phyloP scores from a whole-genome alignment of 2,113 vertebrate species.

The Muscicapa adusta region DNA sequence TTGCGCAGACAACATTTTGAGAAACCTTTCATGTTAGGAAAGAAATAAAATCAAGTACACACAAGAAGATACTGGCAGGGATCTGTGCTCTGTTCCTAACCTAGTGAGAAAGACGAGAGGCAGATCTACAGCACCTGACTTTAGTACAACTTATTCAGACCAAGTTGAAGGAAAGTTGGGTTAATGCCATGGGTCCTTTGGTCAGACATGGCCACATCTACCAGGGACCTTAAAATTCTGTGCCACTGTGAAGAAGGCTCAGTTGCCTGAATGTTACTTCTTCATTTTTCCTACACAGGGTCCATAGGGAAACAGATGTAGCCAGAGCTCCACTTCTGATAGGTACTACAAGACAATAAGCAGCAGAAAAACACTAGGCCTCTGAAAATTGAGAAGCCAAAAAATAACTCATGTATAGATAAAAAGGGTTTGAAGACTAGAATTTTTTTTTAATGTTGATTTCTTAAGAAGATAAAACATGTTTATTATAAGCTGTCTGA shows the following conservation, averaged over 20 bases:
- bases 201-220: neutral
- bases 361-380: neutral
- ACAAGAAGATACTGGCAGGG: neutral
- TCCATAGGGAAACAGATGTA: neutral
- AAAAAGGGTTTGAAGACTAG: neutral
- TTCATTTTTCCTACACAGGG: neutral
- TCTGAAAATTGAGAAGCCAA: neutral
- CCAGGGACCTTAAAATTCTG: neutral
- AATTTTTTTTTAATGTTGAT: neutral
- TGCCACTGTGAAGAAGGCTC: fast-evolving
- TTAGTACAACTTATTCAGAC: neutral
- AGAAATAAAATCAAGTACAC: neutral
- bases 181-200: neutral
- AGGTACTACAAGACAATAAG: neutral
- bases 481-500: neutral
- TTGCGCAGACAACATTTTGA: neutral
- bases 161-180: neutral
- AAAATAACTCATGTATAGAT: neutral
- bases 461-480: neutral
- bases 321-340: neutral
- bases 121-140: neutral
- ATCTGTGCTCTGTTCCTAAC: neutral
- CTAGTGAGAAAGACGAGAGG: neutral
- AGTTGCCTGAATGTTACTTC: neutral
- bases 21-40: neutral